Evolutionary conservation across 2,888 invertebrate species (phyloP).

Genomic region (Sarcophaga subvicina): DNA sequence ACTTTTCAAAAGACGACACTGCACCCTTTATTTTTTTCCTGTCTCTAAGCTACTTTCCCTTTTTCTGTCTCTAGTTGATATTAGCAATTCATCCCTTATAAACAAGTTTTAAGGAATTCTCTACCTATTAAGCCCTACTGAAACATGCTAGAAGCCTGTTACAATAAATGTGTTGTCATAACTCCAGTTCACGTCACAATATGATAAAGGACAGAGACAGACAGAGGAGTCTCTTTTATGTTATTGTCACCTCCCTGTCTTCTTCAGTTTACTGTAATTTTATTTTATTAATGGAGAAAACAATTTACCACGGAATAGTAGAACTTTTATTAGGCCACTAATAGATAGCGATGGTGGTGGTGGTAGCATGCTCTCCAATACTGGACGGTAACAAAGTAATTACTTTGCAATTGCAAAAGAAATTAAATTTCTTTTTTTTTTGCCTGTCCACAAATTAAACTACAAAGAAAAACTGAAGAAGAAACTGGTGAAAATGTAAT

Average conservation of each 20-base stretch:
- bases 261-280: too few relatives aligned
- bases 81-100: not conserved
- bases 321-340: not conserved
- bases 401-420: not conserved
- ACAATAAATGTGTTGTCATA: slow-evolving; percentile 56
- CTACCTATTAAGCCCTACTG: not conserved
- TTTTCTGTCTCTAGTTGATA: not conserved
- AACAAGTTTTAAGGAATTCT: not conserved
- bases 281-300: too few relatives aligned
- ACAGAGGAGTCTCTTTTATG: not conserved
- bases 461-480: slow-evolving; percentile 5
- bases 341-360: not conserved
- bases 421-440: not conserved
- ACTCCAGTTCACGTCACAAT: slow-evolving; percentile 52
- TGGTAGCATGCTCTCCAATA: too few relatives aligned
- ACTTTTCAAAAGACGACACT: too few relatives aligned
- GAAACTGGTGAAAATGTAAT: slow-evolving; percentile 23
- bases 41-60: not conserved
- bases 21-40: too few relatives aligned
- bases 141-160: slow-evolving; percentile 47
- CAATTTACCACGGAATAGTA: not conserved
- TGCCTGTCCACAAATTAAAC: not conserved
- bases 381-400: too few relatives aligned
- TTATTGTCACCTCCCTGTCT: too few relatives aligned
- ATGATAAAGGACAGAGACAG: not conserved